Evolutionary conservation across 2,113 vertebrate species (phyloP).

Genomic region (Macrotis lagotis): DNA sequence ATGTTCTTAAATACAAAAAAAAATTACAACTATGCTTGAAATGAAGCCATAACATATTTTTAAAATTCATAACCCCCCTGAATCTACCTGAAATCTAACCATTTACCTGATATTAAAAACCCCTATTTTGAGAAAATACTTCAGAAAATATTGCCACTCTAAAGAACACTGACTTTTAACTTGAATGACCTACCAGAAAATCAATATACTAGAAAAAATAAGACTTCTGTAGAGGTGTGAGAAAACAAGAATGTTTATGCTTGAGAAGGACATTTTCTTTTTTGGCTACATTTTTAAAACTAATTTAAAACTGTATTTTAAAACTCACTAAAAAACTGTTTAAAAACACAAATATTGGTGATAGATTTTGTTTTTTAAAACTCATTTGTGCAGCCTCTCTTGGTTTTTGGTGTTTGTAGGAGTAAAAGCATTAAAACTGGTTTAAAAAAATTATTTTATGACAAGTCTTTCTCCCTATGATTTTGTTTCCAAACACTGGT

Average conservation of each 20-base stretch:
- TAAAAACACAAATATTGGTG: constrained; percentile 74
- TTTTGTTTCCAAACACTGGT: neutral
- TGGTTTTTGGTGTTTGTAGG: constrained; percentile 21
- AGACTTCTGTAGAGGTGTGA: constrained; percentile 77
- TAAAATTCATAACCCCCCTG: neutral
- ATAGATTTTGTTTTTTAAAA: constrained; percentile 54
- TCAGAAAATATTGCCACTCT: constrained; percentile 68
- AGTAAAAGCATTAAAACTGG: constrained; percentile 32
- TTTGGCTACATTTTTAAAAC: constrained; percentile 72
- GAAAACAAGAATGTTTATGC: constrained; percentile 79
- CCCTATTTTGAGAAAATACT: neutral
- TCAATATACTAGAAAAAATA: constrained; percentile 78
- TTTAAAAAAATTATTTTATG: constrained; percentile 38
- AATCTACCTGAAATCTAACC: neutral
- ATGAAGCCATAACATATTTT: neutral
- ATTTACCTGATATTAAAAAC: neutral
- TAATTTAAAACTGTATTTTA: too few relatives aligned
- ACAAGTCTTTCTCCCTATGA: neutral
- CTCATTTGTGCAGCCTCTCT: constrained; percentile 37
- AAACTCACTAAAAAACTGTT: constrained; percentile 70
- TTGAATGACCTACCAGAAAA: constrained; percentile 77
- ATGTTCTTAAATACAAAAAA: too few relatives aligned
- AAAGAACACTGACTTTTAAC: constrained; percentile 80
- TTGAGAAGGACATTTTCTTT: constrained; percentile 69
- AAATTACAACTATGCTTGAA: neutral